Evolutionary conservation across 2,888 invertebrate species (phyloP).

Genomic region (Drosophila mimetica): DNA sequence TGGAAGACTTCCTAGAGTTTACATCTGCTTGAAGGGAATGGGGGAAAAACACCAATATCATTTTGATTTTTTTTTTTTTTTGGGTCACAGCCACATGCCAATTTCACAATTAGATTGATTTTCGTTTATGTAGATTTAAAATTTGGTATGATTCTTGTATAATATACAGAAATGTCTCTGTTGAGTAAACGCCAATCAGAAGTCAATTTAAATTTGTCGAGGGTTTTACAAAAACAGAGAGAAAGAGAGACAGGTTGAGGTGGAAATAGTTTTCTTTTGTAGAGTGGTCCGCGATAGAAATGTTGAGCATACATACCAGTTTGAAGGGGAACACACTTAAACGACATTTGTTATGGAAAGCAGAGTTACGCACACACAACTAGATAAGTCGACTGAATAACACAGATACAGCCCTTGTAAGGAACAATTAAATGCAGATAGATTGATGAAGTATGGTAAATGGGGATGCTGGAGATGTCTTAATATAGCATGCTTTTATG

Average conservation of each 20-base stretch:
- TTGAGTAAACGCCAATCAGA: constrained; percentile 19
- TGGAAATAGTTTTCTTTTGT: constrained; percentile 22
- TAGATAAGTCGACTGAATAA: constrained; percentile 25
- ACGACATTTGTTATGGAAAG: constrained; percentile 61
- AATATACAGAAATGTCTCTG: constrained; percentile 59
- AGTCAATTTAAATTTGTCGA: constrained; percentile 9
- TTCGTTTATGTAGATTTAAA: constrained; percentile 45
- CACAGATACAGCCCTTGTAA: constrained; percentile 22
- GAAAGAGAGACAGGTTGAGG: constrained; percentile 21
- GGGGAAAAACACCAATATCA: constrained; percentile 47
- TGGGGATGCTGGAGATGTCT: background rate
- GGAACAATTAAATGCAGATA: background rate
- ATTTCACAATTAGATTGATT: constrained; percentile 73
- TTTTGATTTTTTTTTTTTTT: constrained; percentile 37
- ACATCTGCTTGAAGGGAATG: constrained; percentile 18
- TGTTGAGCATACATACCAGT: constrained; percentile 78
- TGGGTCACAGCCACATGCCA: constrained; percentile 72
- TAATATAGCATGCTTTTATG: background rate
- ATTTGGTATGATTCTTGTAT: constrained; percentile 49
- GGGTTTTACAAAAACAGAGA: constrained; percentile 15
- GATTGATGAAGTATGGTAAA: background rate
- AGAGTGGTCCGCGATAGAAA: constrained; percentile 33
- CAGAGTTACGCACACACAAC: constrained; percentile 45
- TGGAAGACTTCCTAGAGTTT: background rate
- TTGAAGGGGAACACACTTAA: constrained; percentile 76